Evolutionary conservation across 2,888 invertebrate genomes (phyloP).

Genomic region (Oscheius sp.): DNA sequence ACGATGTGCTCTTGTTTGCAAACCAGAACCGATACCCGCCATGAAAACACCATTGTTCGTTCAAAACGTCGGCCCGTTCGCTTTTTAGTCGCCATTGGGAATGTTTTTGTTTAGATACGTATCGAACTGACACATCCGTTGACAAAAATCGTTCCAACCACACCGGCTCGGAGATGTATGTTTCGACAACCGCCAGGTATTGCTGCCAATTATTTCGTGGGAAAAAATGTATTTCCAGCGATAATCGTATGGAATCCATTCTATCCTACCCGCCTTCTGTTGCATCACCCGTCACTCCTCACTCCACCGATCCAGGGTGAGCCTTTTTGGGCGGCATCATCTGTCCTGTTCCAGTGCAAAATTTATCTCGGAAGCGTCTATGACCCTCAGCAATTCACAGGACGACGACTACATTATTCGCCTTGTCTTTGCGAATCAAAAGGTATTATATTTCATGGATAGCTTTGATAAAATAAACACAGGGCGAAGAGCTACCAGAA

Average conservation of each 20-base stretch:
- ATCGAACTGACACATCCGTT: slow-evolving; percentile 51
- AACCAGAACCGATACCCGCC: slow-evolving; percentile 21
- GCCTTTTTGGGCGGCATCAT: not conserved
- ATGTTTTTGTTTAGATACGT: slow-evolving; percentile 6
- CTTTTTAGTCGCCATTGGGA: not conserved
- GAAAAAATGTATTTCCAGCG: slow-evolving; percentile 14
- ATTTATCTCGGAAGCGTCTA: slow-evolving; percentile 32
- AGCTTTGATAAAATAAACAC: not conserved
- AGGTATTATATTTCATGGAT: not conserved
- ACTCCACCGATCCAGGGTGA: not conserved
- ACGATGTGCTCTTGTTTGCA: slow-evolving; percentile 15
- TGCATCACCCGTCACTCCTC: not conserved
- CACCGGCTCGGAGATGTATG: slow-evolving; percentile 1
- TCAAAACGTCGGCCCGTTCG: not conserved
- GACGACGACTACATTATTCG: slow-evolving; percentile 32
- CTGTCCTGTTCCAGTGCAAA: not conserved
- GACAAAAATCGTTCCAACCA: slow-evolving; percentile 39
- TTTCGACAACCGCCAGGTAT: slow-evolving; percentile 16
- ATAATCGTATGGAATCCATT: slow-evolving; percentile 23
- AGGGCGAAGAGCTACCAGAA: no score
- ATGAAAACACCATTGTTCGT: slow-evolving; percentile 24
- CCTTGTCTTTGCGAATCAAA: slow-evolving; percentile 18
- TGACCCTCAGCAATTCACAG: not conserved
- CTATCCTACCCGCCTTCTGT: slow-evolving; percentile 21
- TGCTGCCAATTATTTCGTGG: not conserved